phyloP scores from a whole-genome alignment of 2,888 invertebrate genomes.

The Bimastos eiseni region DNA sequence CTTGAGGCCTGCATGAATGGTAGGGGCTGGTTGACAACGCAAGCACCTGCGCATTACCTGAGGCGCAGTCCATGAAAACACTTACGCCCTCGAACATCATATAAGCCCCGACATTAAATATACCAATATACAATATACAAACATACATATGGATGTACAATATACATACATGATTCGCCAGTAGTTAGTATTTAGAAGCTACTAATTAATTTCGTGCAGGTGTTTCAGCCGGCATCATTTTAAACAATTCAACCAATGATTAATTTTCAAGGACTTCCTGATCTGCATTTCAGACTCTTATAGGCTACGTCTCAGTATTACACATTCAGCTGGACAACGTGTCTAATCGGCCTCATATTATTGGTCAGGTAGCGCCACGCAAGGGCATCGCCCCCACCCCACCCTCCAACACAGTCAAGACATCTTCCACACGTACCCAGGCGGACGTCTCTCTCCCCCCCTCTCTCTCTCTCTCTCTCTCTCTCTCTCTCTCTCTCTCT shows the following conservation, averaged over 20 bases:
- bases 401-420: no score
- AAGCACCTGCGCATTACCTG: not conserved
- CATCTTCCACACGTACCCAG: no score
- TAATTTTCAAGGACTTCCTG: not conserved
- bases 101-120: not conserved
- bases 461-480: no score
- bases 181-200: no score
- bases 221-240: not conserved
- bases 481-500: no score
- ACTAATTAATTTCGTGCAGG: no score
- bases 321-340: not conserved
- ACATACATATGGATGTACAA: no score
- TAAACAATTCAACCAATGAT: not conserved
- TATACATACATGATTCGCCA: no score
- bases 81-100: not conserved
- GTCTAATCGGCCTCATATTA: not conserved
- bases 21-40: not conserved
- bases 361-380: not conserved
- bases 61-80: not conserved
- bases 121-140: not conserved
- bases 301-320: not conserved
- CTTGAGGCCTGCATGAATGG: no score
- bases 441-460: no score
- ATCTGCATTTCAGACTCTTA: not conserved
- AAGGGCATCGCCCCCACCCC: not conserved